Conservation (phyloP, 2,888 invertebrate genomes). For the Venustoraphidia nigricollis region DNA sequence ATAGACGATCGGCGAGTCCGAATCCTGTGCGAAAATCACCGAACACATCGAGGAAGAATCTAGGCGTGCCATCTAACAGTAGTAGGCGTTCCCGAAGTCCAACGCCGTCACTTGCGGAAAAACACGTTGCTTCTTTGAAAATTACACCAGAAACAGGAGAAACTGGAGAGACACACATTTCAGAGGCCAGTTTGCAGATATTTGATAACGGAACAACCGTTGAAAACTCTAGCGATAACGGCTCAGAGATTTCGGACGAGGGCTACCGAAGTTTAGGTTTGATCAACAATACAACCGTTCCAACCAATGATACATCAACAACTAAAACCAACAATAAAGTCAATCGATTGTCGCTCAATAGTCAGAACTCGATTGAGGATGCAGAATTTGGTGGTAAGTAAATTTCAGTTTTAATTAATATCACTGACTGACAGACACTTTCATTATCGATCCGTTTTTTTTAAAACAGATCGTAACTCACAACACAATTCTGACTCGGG, state of each 20-base stretch:
- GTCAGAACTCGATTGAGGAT: constrained; percentile 57
- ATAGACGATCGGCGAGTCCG: constrained; percentile 22
- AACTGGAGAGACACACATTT: constrained; percentile 25
- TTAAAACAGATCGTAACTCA: constrained; percentile 2
- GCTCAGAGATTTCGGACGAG: constrained; percentile 73
- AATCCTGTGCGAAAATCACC: constrained; percentile 21
- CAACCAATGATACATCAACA: constrained; percentile 27
- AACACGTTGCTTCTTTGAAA: constrained; percentile 35
- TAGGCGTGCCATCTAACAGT: constrained; percentile 18
- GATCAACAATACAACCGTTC: constrained; percentile 32
- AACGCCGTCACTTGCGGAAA: constrained; percentile 23
- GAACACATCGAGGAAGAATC: constrained; percentile 17
- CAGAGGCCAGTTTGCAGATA: constrained; percentile 26
- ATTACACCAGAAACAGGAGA: constrained; percentile 24
- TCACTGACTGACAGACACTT: not conserved
- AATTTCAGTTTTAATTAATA: constrained; percentile 3
- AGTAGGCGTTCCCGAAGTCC: constrained; percentile 34
- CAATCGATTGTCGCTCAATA: constrained; percentile 52
- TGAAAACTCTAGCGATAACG: constrained; percentile 59
- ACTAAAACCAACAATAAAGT: constrained; percentile 3
- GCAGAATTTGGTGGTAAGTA: constrained; percentile 51
- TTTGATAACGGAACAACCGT: constrained; percentile 18
- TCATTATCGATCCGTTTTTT: not conserved
- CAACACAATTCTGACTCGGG: constrained; percentile 6
- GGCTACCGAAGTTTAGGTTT: constrained; percentile 69